These are phyloP conservation scores for Mesoligia furuncula DNA, from an alignment of 2,888 invertebrate genomes.

Conservation along the genomic window DNA sequence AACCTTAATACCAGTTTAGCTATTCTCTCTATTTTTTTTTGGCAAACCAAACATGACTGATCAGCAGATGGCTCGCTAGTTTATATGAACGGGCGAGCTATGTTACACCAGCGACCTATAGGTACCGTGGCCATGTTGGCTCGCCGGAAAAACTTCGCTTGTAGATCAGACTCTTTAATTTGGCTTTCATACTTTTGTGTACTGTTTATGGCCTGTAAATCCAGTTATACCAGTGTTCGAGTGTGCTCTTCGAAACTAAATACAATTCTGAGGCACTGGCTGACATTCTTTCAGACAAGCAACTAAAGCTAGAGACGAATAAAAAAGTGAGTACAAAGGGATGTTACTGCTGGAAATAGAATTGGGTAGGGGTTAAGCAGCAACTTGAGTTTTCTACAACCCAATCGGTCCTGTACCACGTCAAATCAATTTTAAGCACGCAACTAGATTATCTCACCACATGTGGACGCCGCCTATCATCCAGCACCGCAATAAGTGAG, in stretches of 20 bases:
- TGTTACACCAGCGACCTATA: neutral
- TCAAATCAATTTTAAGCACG: neutral
- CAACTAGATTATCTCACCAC: neutral
- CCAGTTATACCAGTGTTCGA: constrained; percentile 6
- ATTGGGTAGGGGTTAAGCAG: neutral
- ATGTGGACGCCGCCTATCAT: neutral
- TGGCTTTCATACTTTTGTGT: constrained; percentile 1
- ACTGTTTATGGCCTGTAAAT: neutral
- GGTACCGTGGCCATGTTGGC: neutral
- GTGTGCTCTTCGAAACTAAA: neutral
- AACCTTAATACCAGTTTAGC: neutral
- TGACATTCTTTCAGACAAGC: constrained; percentile 19
- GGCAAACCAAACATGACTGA: neutral
- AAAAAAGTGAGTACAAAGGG: constrained; percentile 8
- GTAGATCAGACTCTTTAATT: neutral
- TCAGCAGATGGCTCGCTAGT: too few relatives aligned
- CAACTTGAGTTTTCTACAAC: too few relatives aligned
- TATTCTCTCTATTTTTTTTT: neutral
- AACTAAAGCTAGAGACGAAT: neutral
- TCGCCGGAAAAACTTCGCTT: neutral
- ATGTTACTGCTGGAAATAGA: neutral
- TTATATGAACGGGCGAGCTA: neutral
- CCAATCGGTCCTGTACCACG: neutral
- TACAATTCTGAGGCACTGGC: constrained; percentile 26
- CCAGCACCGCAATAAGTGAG: neutral